Evolutionary conservation across 2,888 invertebrate genomes (phyloP).

Genomic region (Brachyopa scutellaris): DNA sequence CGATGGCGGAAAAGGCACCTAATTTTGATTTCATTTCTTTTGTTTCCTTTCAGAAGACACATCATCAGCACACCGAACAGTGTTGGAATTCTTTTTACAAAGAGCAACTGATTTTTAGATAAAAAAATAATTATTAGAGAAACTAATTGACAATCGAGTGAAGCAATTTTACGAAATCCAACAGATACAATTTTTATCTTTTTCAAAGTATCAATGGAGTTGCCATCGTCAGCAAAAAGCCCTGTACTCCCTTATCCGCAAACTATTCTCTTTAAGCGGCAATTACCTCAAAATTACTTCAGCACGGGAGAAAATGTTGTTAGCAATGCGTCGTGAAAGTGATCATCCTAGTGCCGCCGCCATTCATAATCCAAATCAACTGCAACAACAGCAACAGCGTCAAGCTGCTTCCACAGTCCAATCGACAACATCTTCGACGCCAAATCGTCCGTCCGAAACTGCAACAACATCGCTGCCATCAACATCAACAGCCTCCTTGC

Average conservation of each 20-base stretch:
- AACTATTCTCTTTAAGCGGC: not conserved
- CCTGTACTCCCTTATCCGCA: not conserved
- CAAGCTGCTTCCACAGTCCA: slow-evolving; percentile 74
- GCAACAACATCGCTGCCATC: slow-evolving; percentile 66
- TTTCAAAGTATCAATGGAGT: slow-evolving; percentile 46
- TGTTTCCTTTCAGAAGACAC: slow-evolving; percentile 21
- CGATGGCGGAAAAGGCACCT: not conserved
- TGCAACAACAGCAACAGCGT: slow-evolving; percentile 44
- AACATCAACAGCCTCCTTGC: slow-evolving; percentile 71
- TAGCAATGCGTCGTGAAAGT: slow-evolving; percentile 90
- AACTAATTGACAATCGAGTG: not conserved
- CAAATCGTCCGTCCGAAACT: not conserved
- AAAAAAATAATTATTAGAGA: too few species aligned
- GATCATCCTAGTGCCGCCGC: slow-evolving; percentile 82
- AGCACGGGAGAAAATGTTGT: slow-evolving; percentile 82
- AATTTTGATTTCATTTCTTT: not conserved
- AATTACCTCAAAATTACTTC: slow-evolving; percentile 46
- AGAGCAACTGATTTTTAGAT: not conserved
- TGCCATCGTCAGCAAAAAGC: not conserved
- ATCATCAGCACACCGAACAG: not conserved
- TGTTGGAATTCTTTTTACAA: not conserved
- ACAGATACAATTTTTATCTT: not conserved
- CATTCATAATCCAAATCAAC: slow-evolving; percentile 62
- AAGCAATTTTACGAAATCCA: not conserved
- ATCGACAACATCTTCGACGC: slow-evolving; percentile 55